Evolutionary conservation across 1,140 invertebrate genomes (phyloP).

Genomic region (Drosophila pandora): DNA sequence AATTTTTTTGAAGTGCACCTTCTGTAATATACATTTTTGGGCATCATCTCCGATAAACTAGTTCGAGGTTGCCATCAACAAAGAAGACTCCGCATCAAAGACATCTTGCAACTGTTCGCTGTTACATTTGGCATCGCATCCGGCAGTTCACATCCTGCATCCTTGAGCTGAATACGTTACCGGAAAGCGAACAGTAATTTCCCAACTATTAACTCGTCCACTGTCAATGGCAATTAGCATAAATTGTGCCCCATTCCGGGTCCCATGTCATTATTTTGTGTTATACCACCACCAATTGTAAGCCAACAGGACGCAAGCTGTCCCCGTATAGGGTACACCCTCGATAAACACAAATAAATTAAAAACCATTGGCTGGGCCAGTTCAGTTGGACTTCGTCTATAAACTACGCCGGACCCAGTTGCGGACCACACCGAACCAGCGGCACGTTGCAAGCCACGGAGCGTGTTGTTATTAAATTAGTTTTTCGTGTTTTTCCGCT

Average conservation of each 20-base stretch:
- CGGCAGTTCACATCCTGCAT: conserved; percentile 73
- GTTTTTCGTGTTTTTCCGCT: conserved; percentile 50
- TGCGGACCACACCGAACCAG: conserved; percentile 31
- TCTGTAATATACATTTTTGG: conserved; percentile 32
- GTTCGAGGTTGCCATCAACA: conserved; percentile 46
- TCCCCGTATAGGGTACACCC: conserved; percentile 14
- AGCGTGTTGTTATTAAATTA: conserved; percentile 66
- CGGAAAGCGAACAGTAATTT: conserved; percentile 41
- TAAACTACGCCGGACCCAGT: conserved; percentile 47
- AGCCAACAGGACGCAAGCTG: conserved; percentile 2
- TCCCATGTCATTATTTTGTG: conserved; percentile 2
- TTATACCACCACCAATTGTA: conserved; percentile 4
- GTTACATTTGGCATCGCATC: conserved; percentile 33
- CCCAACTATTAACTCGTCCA: conserved; percentile 68
- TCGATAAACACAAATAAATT: conserved; percentile 67
- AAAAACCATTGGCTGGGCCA: conserved; percentile 46
- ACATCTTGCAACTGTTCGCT: conserved; percentile 11
- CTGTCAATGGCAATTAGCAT: conserved; percentile 69
- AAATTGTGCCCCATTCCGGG: conserved; percentile 40
- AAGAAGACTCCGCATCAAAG: conserved; percentile 23
- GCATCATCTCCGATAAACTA: conserved; percentile 32
- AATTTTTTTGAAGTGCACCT: conserved; percentile 13
- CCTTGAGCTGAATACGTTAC: conserved; percentile 68
- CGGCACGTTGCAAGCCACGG: conserved; percentile 27
- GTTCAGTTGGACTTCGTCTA: conserved; percentile 61